A percentile compares a stretch with the other conserved stretches of the same genome.
Evolutionary conservation across 2,888 invertebrate genomes (phyloP).

Genomic region (Stegophylla sp.): DNA sequence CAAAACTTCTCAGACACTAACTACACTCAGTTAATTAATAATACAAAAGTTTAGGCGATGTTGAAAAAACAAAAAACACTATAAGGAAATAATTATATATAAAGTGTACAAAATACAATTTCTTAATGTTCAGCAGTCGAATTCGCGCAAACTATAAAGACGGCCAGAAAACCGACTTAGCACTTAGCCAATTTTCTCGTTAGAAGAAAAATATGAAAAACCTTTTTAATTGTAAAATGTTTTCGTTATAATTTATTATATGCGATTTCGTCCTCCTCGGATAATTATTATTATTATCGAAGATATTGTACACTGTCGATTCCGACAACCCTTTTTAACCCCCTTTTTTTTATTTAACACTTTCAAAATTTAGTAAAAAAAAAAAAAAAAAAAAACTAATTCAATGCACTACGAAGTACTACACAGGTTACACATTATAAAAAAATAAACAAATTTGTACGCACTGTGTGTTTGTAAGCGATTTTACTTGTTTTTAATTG

Average conservation of each 20-base stretch:
- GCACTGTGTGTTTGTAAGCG: background rate
- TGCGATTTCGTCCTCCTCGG: background rate
- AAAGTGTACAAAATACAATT: conserved; percentile 15
- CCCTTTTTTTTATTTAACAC: no score
- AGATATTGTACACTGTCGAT: background rate
- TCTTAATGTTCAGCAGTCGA: conserved; percentile 36
- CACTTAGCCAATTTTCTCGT: conserved; percentile 16
- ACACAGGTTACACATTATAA: no score
- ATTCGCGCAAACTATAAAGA: conserved; percentile 35
- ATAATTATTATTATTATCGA: conserved; percentile 9
- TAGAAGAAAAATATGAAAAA: no score
- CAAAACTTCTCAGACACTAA: no score
- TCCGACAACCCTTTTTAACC: conserved; percentile 18
- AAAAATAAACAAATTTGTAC: no score
- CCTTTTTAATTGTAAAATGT: conserved; percentile 35
- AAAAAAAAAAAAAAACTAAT: no score
- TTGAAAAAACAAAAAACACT: no score
- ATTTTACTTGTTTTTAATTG: background rate
- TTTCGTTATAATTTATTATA: conserved; percentile 20
- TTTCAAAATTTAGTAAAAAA: no score
- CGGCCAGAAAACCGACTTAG: conserved; percentile 30
- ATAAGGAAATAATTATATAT: no score
- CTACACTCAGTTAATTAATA: no score
- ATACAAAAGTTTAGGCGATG: no score
- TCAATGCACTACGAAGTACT: no score